Evolutionary conservation across 1,140 invertebrate genomes (phyloP).

Genomic region (Callitettix versicolor): DNA sequence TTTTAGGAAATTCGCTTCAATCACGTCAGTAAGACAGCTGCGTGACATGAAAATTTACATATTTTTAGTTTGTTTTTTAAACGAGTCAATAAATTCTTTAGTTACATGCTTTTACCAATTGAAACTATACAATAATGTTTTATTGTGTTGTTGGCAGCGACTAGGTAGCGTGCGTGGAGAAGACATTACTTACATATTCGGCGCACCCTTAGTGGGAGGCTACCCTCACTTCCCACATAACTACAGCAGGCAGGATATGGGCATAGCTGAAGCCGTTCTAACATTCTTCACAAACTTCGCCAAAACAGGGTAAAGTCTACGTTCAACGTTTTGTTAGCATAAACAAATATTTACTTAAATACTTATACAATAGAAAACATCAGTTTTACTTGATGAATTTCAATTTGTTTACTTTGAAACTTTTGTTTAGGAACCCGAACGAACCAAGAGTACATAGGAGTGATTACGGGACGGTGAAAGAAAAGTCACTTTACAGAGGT

Average conservation of each 20-base stretch:
- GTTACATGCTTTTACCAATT: no score
- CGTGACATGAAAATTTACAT: no score
- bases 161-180: conserved; percentile 74
- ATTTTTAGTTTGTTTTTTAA: no score
- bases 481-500: conserved; percentile 44
- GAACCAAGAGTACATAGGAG: conserved; percentile 37
- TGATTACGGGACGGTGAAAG: conserved; percentile 40
- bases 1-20: no score
- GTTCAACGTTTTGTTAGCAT: neutral
- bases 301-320: conserved; percentile 46
- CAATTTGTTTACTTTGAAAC: no score
- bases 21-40: no score
- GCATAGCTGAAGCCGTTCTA: conserved; percentile 63
- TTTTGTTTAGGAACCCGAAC: conserved; percentile 46
- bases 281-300: conserved; percentile 62
- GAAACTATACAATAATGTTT: no score
- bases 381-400: no score
- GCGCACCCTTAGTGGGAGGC: conserved; percentile 67
- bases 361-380: no score
- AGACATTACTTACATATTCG: conserved; percentile 76
- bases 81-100: no score
- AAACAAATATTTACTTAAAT: no score
- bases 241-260: conserved; percentile 62
- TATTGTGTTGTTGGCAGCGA: conserved; percentile 44
- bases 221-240: conserved; percentile 51